phyloP scores from a whole-genome alignment of 2,888 invertebrate genomes.

The Sarcophaga rosellei region DNA sequence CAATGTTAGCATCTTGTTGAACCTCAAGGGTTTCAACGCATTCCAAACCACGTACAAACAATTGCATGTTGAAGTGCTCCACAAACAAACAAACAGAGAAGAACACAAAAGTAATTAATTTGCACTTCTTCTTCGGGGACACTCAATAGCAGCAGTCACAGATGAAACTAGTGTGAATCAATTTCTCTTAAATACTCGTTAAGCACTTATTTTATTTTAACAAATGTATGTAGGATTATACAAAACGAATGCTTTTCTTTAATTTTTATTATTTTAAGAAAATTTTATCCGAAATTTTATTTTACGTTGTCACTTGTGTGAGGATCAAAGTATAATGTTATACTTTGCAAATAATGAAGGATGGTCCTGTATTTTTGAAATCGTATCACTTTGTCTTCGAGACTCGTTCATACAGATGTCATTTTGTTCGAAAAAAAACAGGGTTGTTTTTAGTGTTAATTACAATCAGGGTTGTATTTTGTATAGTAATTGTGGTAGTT shows the following conservation, averaged over 20 bases:
- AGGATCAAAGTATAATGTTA: too few species aligned
- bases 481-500: too few species aligned
- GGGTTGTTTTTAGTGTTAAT: conserved; percentile 23
- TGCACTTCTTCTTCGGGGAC: not conserved
- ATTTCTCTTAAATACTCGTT: conserved; percentile 15
- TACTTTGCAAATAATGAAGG: conserved; percentile 80
- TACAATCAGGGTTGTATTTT: conserved; percentile 1
- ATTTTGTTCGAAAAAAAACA: conserved; percentile 45
- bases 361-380: conserved; percentile 70
- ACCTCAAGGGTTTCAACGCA: too few species aligned
- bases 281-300: conserved; percentile 64
- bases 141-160: not conserved
- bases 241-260: not conserved
- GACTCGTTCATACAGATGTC: conserved; percentile 82
- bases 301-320: conserved; percentile 79
- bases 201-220: not conserved
- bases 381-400: conserved; percentile 44
- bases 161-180: conserved; percentile 76
- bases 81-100: conserved; percentile 62
- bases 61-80: conserved; percentile 77
- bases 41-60: too few species aligned
- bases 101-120: conserved; percentile 42
- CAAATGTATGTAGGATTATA: not conserved
- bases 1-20: too few species aligned
- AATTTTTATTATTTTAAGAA: conserved; percentile 9